These are phyloP conservation scores for Trichopria drosophilae DNA, from an alignment of 2,888 invertebrate species.

Conservation along the genomic window DNA sequence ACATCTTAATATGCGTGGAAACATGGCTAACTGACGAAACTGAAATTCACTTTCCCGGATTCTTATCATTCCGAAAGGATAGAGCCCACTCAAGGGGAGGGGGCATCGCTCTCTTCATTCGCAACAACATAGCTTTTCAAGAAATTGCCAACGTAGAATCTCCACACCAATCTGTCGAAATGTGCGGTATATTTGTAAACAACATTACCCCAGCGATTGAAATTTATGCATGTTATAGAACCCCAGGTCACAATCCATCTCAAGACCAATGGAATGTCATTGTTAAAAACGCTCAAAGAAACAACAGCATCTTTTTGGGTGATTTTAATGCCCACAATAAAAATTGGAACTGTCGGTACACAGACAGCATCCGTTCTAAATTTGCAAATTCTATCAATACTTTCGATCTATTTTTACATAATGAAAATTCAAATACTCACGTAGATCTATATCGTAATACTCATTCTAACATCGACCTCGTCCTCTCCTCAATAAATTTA, in stretches of 20 bases:
- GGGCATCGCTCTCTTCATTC: background rate
- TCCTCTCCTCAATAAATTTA: conserved; percentile 12
- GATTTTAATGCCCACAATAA: background rate
- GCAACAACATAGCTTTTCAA: background rate
- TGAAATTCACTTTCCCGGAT: background rate
- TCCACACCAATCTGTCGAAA: background rate
- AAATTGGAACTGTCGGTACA: background rate
- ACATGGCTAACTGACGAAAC: conserved; percentile 4
- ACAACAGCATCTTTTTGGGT: background rate
- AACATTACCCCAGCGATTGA: background rate
- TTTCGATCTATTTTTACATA: conserved; percentile 12
- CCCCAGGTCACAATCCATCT: background rate
- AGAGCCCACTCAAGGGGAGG: background rate
- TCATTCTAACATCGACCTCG: conserved; percentile 21
- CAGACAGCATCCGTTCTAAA: background rate
- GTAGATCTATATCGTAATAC: background rate
- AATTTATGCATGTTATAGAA: conserved; percentile 2
- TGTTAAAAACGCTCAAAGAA: background rate
- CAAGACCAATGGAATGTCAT: background rate
- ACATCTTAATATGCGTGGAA: conserved; percentile 13
- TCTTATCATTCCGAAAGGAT: conserved; percentile 3
- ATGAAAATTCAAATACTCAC: conserved; percentile 3
- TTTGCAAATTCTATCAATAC: background rate
- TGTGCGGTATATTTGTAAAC: background rate
- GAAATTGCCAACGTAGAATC: background rate